Base-by-base conservation (phyloP, 2,113 vertebrate genomes). In the Climacteris rufus region DNA sequence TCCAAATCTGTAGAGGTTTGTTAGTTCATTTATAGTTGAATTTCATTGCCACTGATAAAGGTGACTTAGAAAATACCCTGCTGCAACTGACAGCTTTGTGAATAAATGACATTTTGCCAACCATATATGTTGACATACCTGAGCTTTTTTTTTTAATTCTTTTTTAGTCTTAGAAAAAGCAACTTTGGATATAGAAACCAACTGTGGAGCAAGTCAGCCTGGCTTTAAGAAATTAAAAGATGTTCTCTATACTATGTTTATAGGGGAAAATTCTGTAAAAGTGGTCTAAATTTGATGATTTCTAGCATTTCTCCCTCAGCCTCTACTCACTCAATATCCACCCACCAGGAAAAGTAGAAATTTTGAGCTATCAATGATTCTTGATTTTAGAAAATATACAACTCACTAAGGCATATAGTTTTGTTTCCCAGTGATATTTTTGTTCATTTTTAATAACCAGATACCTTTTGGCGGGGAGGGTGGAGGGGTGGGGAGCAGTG, bases 401-500 rank as follows among this genome's bases (percentile, higher is more conserved):
- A 39, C 33, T 86, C 21, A 16, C 6, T 35, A 5, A 78, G 6
- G 14, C 52, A 57, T 35, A 53, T 15, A 61, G 12, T 39, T 71
- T 24, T 63, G 15, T 66, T 91, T 52, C 14, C 76, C 27, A 23
- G 10, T 33, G 17, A 28, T 45, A 0, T 1, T 42, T 40, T 50
- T 25, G 30, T 45, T 54, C 4, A 35, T 69, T 83, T 92, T 25
- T 15, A n/a, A 79, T 74, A 69, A 27, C 13, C 10, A 64, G 3
- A 16, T 77, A 27, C n/a, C 15, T 25, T 54, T 40, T 35, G 0
- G 8, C 1, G 4, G 6, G 3, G 3, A 3, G 9, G 2, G 8
- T 53, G 37, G 11, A 5, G 5, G 21, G 2, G 14, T 1, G 2
- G 14, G 50, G 50, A 10, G 3, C 30, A 27, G 33, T 50, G 45